A percentile compares a stretch with the other conserved stretches of the same genome.
These are phyloP conservation scores for Ornithoptera priamus DNA, from an alignment of 2,888 invertebrate species.

Conservation along the genomic window DNA sequence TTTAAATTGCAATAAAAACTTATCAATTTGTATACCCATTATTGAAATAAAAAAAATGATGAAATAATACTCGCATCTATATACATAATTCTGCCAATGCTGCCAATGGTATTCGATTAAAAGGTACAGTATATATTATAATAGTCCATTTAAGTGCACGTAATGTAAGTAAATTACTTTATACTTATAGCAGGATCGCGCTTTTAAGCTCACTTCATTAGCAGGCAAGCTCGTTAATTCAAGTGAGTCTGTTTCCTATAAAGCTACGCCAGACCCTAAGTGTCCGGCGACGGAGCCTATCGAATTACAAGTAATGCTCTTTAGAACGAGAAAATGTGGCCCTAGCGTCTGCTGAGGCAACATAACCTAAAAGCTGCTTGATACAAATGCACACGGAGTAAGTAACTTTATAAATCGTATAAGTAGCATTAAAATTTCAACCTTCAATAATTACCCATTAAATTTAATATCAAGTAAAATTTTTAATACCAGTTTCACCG, in stretches of 20 bases:
- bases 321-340: constrained; percentile 50
- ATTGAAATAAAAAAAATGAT: too few relatives aligned
- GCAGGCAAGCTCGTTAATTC: constrained; percentile 56
- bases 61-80: background rate
- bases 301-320: constrained; percentile 65
- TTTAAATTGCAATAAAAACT: too few relatives aligned
- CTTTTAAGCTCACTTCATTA: constrained; percentile 56
- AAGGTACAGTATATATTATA: constrained; percentile 11
- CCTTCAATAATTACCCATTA: too few relatives aligned
- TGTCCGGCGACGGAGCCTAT: constrained; percentile 50
- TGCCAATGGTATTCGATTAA: constrained; percentile 7
- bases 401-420: too few relatives aligned
- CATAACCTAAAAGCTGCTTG: too few relatives aligned
- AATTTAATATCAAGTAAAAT: too few relatives aligned
- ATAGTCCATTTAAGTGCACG: constrained; percentile 15
- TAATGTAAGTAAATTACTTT: constrained; percentile 10
- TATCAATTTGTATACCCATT: too few relatives aligned
- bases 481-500: too few relatives aligned
- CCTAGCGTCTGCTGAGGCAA: constrained; percentile 32
- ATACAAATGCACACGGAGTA: too few relatives aligned
- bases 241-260: constrained; percentile 39
- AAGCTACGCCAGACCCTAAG: constrained; percentile 37
- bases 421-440: too few relatives aligned
- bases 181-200: constrained; percentile 25
- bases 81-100: background rate